Percentiles rank a stretch among this genome's conserved stretches.
Evolutionary conservation across 2,113 vertebrate species (phyloP).

Genomic region (Theristicus caerulescens): DNA sequence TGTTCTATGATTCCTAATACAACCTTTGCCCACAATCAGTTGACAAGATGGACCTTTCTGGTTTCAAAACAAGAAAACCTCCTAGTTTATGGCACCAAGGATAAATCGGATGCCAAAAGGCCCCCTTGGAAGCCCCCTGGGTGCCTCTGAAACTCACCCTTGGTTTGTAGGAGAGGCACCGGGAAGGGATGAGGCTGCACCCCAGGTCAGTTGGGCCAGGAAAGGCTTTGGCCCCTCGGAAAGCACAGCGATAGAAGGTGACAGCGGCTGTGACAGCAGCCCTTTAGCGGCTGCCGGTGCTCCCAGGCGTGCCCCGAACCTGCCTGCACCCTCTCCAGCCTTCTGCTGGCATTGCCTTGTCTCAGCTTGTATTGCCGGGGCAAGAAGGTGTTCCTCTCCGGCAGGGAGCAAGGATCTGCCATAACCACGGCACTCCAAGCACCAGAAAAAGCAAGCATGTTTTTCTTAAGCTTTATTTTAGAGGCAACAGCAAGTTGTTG

Average conservation of each 20-base stretch:
- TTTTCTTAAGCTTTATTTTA: not conserved
- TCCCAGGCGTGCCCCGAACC: not conserved
- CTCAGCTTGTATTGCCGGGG: too few species aligned
- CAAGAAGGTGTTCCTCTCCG: not conserved
- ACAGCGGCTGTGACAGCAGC: not conserved
- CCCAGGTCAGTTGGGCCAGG: not conserved
- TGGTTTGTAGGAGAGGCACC: not conserved
- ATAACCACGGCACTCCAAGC: rapidly evolving
- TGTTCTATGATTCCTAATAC: not conserved
- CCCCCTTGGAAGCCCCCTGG: not conserved
- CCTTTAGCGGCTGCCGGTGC: not conserved
- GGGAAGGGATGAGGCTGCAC: not conserved
- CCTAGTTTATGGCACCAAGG: rapidly evolving
- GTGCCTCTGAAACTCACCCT: not conserved
- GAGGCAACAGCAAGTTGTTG: not conserved
- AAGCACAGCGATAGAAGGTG: not conserved
- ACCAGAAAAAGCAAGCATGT: rapidly evolving
- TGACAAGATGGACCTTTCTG: not conserved
- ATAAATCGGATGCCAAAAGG: not conserved
- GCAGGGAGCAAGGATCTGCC: not conserved
- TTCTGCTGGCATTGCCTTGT: not conserved
- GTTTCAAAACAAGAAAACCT: not conserved
- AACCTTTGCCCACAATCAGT: not conserved
- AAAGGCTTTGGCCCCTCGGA: not conserved
- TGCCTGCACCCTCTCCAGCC: not conserved